Percentiles rank a stretch among this genome's conserved stretches.
phyloP scores from a whole-genome alignment of 2,797 vertebrate species.

The Ataeniobius toweri region DNA sequence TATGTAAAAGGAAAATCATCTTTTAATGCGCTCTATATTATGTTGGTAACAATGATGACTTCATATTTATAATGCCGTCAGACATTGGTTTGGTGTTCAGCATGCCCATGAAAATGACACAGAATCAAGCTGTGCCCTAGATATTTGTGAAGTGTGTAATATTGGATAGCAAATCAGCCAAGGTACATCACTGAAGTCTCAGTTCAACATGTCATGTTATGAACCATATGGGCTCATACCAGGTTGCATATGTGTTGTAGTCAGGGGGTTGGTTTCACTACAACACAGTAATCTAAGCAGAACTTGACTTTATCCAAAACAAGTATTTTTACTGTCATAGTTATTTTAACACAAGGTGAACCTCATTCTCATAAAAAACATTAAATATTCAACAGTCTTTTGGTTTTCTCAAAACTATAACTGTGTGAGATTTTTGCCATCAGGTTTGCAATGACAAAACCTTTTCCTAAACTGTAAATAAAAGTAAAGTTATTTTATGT shows the following conservation, averaged over 20 bases:
- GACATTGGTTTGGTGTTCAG: not conserved
- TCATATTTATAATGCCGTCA: not conserved
- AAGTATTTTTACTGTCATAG: too few relatives aligned
- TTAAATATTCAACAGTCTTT: too few relatives aligned
- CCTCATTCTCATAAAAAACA: too few relatives aligned
- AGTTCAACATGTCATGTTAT: not conserved
- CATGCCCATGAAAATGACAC: not conserved
- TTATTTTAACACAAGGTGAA: too few relatives aligned
- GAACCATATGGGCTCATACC: not conserved
- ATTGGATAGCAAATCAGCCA: not conserved
- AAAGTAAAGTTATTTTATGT: too few relatives aligned
- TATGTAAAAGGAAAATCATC: not conserved
- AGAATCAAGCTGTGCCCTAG: not conserved
- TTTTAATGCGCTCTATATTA: not conserved
- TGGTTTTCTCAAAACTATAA: too few relatives aligned
- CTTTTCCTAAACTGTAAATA: too few relatives aligned
- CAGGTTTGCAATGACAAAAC: too few relatives aligned
- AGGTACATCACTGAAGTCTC: not conserved
- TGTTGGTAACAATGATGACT: not conserved
- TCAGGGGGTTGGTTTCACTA: too few relatives aligned
- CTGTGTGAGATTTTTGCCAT: too few relatives aligned
- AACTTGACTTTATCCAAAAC: too few relatives aligned
- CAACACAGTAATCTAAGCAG: too few relatives aligned
- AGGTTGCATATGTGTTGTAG: not conserved
- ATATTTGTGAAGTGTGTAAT: constrained; percentile 2